Percentiles rank a stretch among this genome's conserved stretches.
Conservation (phyloP, 2,113 vertebrate genomes). For the Oryzias woworae region DNA sequence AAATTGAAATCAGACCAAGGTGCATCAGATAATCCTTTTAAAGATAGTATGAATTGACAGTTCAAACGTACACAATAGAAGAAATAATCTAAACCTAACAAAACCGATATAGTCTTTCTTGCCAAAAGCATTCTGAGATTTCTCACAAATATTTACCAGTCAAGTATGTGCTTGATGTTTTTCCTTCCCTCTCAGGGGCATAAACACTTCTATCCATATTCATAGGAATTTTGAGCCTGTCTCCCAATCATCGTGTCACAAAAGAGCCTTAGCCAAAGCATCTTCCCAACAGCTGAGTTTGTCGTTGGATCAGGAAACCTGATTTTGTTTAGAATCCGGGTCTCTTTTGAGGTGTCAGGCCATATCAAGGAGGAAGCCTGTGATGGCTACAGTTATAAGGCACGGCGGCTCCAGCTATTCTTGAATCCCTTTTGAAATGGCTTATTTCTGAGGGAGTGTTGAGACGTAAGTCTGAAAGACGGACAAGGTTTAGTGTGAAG, state of each 20-base stretch:
- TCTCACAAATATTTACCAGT: slow-evolving; percentile 68
- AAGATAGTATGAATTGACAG: slow-evolving; percentile 79
- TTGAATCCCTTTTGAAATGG: slow-evolving; percentile 73
- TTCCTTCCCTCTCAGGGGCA: slow-evolving; percentile 57
- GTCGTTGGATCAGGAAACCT: slow-evolving; percentile 75
- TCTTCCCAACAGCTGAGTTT: slow-evolving; percentile 71
- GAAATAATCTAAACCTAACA: slow-evolving; percentile 70
- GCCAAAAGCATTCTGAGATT: slow-evolving; percentile 62
- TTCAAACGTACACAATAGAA: slow-evolving; percentile 71
- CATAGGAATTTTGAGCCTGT: slow-evolving; percentile 74
- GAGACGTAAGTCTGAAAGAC: slow-evolving; percentile 76
- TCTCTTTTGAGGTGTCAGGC: slow-evolving; percentile 73
- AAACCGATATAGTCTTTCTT: slow-evolving; percentile 62
- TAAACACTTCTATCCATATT: slow-evolving; percentile 81
- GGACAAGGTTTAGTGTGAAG: slow-evolving; percentile 77
- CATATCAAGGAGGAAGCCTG: slow-evolving; percentile 61
- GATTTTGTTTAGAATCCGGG: slow-evolving; percentile 77
- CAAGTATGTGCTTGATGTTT: slow-evolving; percentile 71
- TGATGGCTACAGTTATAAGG: slow-evolving; percentile 69
- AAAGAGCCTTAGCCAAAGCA: slow-evolving; percentile 75
- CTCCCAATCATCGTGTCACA: slow-evolving; percentile 76
- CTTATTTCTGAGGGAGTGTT: slow-evolving; percentile 74
- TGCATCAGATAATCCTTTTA: slow-evolving; percentile 82
- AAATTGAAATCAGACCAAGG: slow-evolving; percentile 84
- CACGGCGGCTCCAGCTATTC: slow-evolving; percentile 64